A percentile compares a stretch with the other conserved stretches of the same genome.
phyloP scores from a whole-genome alignment of 2,113 vertebrate species.

The Vombatus ursinus region DNA sequence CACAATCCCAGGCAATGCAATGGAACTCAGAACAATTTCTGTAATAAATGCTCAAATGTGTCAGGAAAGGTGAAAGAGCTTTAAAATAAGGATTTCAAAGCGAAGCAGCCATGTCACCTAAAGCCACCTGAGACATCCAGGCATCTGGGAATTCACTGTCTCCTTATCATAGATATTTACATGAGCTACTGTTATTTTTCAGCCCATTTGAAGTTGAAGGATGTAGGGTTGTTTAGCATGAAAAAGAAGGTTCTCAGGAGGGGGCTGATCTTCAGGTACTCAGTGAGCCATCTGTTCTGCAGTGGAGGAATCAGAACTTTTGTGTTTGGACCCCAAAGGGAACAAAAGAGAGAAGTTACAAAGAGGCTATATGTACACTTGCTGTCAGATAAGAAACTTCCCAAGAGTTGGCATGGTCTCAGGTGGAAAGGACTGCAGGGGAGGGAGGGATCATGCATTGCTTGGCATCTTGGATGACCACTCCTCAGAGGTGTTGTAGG shows the following conservation, averaged over 20 bases:
- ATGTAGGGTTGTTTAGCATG: background rate
- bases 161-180: background rate
- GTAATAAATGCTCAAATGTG: background rate
- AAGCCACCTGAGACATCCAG: background rate
- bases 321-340: background rate
- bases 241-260: background rate
- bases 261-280: background rate
- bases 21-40: background rate
- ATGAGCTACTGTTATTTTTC: background rate
- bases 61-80: background rate
- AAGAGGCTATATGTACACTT: background rate
- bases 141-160: background rate
- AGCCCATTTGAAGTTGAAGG: background rate
- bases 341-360: background rate
- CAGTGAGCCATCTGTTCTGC: background rate
- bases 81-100: background rate
- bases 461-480: background rate
- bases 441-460: background rate
- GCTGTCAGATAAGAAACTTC: background rate
- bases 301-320: background rate
- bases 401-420: background rate
- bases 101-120: background rate
- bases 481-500: background rate
- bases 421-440: background rate
- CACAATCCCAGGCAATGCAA: background rate